A percentile compares a stretch with the other conserved stretches of the same genome.
Evolutionary conservation across 2,113 vertebrate species (phyloP).

Genomic region (Alaudala cheleensis): DNA sequence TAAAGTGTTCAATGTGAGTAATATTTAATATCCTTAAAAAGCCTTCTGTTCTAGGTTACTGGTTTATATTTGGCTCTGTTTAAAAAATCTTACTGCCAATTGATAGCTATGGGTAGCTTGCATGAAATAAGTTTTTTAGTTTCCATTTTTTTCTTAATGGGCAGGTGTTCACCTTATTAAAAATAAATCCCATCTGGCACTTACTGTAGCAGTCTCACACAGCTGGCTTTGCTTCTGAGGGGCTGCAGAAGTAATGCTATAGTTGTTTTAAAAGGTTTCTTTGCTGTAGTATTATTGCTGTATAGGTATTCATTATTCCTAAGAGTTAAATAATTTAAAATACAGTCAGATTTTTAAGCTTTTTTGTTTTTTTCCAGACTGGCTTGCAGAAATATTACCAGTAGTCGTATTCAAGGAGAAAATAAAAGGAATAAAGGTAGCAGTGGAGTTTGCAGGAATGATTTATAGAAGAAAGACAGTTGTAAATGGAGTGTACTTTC

Average conservation of each 20-base stretch:
- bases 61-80: not conserved
- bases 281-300: not conserved
- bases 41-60: not conserved
- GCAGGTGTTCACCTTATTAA: conserved; percentile 52
- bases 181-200: not conserved
- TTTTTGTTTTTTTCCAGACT: not conserved
- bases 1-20: conserved; percentile 88
- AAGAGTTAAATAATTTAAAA: not conserved
- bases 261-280: conserved; percentile 18
- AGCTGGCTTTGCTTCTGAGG: conserved; percentile 40
- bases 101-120: not conserved
- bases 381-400: not conserved
- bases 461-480: not conserved
- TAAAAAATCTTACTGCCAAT: not conserved
- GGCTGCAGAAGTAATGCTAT: not conserved
- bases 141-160: conserved; percentile 40
- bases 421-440: not conserved
- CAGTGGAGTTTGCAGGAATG: not conserved
- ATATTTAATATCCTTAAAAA: conserved; percentile 1
- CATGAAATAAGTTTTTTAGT: not conserved
- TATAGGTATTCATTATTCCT: conserved; percentile 6
- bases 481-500: not conserved
- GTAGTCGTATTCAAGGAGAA: not conserved
- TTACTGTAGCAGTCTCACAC: not conserved
- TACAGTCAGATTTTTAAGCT: not conserved